Evolutionary conservation across 2,888 invertebrate species (phyloP).

Genomic region (Parascotia fuliginaria): DNA sequence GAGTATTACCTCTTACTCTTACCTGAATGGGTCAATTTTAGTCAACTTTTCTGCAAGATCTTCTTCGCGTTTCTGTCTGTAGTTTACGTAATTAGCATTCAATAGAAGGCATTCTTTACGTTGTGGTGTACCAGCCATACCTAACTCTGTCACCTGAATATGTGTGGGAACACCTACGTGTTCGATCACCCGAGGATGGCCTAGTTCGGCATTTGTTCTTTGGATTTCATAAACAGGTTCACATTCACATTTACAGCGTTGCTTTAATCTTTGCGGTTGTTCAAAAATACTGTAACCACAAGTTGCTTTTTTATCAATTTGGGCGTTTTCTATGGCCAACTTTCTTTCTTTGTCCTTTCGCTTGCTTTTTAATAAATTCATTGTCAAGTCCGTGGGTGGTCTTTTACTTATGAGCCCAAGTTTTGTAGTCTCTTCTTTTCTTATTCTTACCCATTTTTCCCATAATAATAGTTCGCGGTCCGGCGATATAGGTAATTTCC

Average conservation of each 20-base stretch:
- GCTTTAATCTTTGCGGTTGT: slow-evolving; percentile 62
- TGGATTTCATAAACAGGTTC: slow-evolving; percentile 68
- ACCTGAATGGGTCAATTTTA: slow-evolving; percentile 73
- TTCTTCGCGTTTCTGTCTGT: slow-evolving; percentile 59
- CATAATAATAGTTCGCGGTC: slow-evolving; percentile 67
- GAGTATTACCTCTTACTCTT: too few species aligned
- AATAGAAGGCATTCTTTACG: slow-evolving; percentile 50
- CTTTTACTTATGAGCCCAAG: slow-evolving; percentile 53
- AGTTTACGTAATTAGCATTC: slow-evolving; percentile 58
- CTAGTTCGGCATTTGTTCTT: slow-evolving; percentile 65
- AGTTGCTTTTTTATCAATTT: slow-evolving; percentile 55
- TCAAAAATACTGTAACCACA: slow-evolving; percentile 65
- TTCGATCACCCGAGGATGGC: slow-evolving; percentile 61
- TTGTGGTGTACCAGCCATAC: slow-evolving; percentile 53
- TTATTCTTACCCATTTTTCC: slow-evolving; percentile 75
- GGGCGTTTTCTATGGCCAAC: slow-evolving; percentile 65
- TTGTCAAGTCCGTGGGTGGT: slow-evolving; percentile 65
- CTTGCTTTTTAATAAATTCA: slow-evolving; percentile 66
- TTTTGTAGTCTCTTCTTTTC: slow-evolving; percentile 61
- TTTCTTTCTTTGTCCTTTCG: slow-evolving; percentile 71
- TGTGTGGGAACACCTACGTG: slow-evolving; percentile 68
- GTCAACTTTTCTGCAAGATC: slow-evolving; percentile 56
- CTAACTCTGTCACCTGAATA: slow-evolving; percentile 66
- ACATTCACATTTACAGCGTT: slow-evolving; percentile 60
- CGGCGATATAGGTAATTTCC: slow-evolving; percentile 43